A percentile compares a stretch with the other conserved stretches of the same genome.
Evolutionary conservation across 2,888 invertebrate genomes (phyloP).

Genomic region (Trimorus sp.): DNA sequence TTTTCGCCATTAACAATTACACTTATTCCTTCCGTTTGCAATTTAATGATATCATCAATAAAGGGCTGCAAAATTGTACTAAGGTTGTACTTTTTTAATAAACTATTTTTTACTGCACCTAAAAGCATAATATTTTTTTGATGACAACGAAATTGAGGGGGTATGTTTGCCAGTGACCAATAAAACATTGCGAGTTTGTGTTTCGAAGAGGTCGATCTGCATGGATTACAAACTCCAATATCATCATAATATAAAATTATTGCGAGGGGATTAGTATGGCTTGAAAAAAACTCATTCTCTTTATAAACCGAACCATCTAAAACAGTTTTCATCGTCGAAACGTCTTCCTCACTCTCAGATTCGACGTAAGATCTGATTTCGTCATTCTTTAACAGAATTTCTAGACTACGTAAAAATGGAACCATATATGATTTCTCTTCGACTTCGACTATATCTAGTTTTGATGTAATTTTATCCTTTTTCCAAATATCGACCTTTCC

Average conservation of each 20-base stretch:
- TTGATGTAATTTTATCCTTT: not conserved
- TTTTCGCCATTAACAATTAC: too few relatives aligned
- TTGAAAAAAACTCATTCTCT: not conserved
- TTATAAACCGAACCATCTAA: not conserved
- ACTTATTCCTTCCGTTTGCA: too few relatives aligned
- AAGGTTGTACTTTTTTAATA: too few relatives aligned
- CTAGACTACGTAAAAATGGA: not conserved
- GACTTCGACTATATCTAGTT: not conserved
- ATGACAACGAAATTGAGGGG: not conserved
- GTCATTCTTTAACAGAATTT: not conserved
- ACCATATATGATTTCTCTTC: not conserved
- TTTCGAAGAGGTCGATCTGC: not conserved
- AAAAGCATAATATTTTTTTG: not conserved
- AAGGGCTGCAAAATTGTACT: too few relatives aligned
- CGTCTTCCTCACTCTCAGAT: not conserved
- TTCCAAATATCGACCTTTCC: not conserved
- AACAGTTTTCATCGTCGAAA: not conserved
- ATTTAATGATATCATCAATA: too few relatives aligned
- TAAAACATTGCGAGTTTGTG: not conserved
- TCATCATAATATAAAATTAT: slow-evolving; percentile 1
- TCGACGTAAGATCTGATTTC: not conserved
- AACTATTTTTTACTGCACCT: too few relatives aligned
- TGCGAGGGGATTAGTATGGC: not conserved
- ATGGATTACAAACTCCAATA: not conserved
- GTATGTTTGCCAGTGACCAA: not conserved